Evolutionary conservation across 2,888 invertebrate genomes (phyloP), one percentile per base, ranked within the genome.

Genomic region (Strigamia maritima): DNA sequence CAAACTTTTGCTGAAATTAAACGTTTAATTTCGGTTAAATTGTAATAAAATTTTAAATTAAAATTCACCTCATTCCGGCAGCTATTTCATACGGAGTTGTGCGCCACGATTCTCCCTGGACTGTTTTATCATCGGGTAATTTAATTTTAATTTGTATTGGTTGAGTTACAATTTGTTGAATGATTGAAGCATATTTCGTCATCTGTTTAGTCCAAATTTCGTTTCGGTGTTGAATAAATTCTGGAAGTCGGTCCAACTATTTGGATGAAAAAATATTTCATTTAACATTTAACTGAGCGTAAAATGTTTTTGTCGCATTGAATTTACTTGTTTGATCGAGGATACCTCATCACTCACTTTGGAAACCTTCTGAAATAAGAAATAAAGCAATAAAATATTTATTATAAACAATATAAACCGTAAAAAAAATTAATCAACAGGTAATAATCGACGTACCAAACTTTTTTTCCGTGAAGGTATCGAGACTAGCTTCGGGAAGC

Each of bases 41-140:
- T 40, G 1, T 0, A n/a, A 19, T 22, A 10, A n/a, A 19, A 60
- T n/a, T n/a, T n/a, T n/a, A n/a, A 4, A 24, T 60, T 8, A 6
- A 60, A 28, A 35, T 24, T n/a, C 35, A 35, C 92, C 92, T 93
- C 81, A 98, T 98, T 79, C 93, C 92, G 85, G 90, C 92, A 0
- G 98, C 98, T 49, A 98, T 89, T 83, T 97, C 93, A 85, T 94
- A 97, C 0, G 98, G 97, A 10, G 95, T 93, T 2, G 95, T 94
- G 82, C 90, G 91, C 98, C 98, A 99, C 0, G 98, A 92, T 80
- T 91, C 89, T 0, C 91, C 98, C 81, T 93, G 91, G 6, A 97
- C 90, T 35, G 10, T 44, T 44, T 44, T 3, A 16, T 16, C n/a
- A 3, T 16, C 4, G 14, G 14, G 3, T 44, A 44, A 44, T 44